Evolutionary conservation across 2,113 vertebrate species (phyloP).

Genomic region (Protomyctophum bolini): DNA sequence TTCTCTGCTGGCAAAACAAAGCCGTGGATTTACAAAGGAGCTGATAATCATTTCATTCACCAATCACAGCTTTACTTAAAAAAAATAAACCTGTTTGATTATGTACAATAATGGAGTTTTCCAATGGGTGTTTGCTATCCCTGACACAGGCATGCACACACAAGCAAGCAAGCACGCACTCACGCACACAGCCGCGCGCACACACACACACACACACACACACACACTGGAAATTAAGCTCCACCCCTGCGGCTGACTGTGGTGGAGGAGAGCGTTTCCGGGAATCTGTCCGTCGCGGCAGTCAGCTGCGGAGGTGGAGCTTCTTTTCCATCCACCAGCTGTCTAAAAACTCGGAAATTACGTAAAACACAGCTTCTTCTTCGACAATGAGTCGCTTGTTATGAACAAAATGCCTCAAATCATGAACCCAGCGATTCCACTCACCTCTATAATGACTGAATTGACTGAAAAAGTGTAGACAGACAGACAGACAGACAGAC

Average conservation of each 20-base stretch:
- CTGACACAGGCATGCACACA: constrained; percentile 8
- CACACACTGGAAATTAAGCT: too few relatives aligned
- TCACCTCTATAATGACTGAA: too few relatives aligned
- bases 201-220: constrained; percentile 5
- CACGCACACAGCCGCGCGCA: not conserved
- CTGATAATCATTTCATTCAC: constrained; percentile 60
- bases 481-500: not conserved
- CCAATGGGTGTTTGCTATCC: too few relatives aligned
- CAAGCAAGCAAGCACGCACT: too few relatives aligned
- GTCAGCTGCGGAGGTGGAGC: too few relatives aligned
- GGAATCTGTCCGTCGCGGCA: too few relatives aligned
- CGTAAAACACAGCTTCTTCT: too few relatives aligned
- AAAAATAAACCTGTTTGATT: constrained; percentile 61
- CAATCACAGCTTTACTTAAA: constrained; percentile 64
- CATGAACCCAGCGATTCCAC: not conserved
- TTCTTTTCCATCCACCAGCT: too few relatives aligned
- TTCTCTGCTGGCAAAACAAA: constrained; percentile 45
- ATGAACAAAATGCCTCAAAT: not conserved
- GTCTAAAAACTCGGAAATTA: too few relatives aligned
- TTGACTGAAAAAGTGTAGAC: not conserved
- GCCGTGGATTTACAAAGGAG: constrained; percentile 51
- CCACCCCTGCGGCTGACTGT: too few relatives aligned
- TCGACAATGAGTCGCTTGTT: too few relatives aligned
- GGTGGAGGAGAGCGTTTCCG: too few relatives aligned
- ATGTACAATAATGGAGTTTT: constrained; percentile 32